Evolutionary conservation across 2,113 vertebrate genomes (phyloP).

Genomic region (Zosterops pallidus): DNA sequence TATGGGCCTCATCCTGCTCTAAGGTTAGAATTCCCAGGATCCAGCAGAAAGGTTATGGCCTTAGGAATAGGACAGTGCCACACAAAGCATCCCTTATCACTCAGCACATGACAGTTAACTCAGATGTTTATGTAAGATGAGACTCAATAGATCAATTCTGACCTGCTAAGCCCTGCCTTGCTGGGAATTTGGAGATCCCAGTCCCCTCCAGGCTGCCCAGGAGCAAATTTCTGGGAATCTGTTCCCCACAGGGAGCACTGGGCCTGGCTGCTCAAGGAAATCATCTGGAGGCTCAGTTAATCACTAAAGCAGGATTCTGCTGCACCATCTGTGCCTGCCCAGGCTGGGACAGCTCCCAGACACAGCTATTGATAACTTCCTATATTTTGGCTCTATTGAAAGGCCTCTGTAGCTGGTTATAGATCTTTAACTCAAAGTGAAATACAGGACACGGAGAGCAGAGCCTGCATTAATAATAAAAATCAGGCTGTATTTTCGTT

Average conservation of each 20-base stretch:
- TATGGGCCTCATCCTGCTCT: neutral
- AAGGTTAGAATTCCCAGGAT: neutral
- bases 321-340: neutral
- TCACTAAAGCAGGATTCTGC: neutral
- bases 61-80: neutral
- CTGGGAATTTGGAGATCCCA: neutral
- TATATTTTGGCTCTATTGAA: neutral
- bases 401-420: neutral
- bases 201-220: neutral
- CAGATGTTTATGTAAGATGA: conserved; percentile 62
- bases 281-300: neutral
- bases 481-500: neutral
- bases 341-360: neutral
- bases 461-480: neutral
- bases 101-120: conserved; percentile 60
- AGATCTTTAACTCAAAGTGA: neutral
- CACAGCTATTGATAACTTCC: neutral
- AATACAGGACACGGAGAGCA: neutral
- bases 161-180: conserved; percentile 22
- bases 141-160: conserved; percentile 57
- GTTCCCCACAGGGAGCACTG: rapidly evolving
- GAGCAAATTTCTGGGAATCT: neutral
- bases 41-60: conserved; percentile 20
- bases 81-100: conserved; percentile 69
- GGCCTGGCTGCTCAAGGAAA: neutral